phyloP scores from a whole-genome alignment of 2,888 invertebrate species.

The Neoscelio sp. region DNA sequence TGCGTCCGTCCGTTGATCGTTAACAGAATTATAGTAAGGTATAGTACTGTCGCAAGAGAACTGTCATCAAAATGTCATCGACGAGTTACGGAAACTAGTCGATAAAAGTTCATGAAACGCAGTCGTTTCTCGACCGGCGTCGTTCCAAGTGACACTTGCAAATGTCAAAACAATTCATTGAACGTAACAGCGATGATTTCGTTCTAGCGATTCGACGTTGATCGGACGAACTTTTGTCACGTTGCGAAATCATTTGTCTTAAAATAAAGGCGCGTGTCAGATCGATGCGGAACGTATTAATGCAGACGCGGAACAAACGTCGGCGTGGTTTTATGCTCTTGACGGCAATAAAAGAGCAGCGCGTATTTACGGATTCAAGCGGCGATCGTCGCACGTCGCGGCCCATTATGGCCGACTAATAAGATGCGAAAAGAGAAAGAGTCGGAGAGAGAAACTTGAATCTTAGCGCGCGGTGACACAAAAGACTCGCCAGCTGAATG shows the following conservation, averaged over 20 bases:
- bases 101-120: no score
- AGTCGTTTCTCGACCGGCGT: no score
- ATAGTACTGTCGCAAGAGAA: no score
- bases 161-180: no score
- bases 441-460: constrained; percentile 58
- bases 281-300: constrained; percentile 52
- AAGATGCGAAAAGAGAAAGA: constrained; percentile 65
- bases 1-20: no score
- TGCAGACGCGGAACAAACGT: constrained; percentile 53
- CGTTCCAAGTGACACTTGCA: no score
- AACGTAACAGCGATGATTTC: no score
- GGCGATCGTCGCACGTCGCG: constrained; percentile 76
- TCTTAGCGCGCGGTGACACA: constrained; percentile 63
- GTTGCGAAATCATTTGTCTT: constrained; percentile 12
- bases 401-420: constrained; percentile 75
- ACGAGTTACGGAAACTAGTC: no score
- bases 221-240: no score
- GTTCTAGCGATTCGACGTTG: constrained; percentile 8
- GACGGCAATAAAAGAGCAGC: constrained; percentile 66
- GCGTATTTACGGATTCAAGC: constrained; percentile 81
- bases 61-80: no score
- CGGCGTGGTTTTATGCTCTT: constrained; percentile 45
- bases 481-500: constrained; percentile 66
- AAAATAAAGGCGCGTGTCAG: constrained; percentile 48
- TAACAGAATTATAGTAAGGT: no score